Conservation (phyloP, 2,888 invertebrate genomes). For the Torymus auratus region DNA sequence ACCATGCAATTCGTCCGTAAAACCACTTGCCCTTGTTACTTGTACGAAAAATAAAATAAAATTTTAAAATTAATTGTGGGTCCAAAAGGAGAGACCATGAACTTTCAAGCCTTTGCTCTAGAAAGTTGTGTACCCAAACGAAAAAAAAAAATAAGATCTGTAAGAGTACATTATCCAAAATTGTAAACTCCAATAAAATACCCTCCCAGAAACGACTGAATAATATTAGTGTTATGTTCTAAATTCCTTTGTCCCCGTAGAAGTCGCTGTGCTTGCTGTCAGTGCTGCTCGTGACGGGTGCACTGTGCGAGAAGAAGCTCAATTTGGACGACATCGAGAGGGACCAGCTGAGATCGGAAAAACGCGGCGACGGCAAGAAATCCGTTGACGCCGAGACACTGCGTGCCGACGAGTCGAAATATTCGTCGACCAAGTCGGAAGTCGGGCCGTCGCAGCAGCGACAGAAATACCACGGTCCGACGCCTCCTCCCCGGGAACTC, state of each 20-base stretch:
- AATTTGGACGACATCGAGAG: constrained; percentile 86
- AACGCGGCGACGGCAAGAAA: constrained; percentile 1
- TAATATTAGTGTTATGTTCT: no score
- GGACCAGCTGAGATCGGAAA: constrained; percentile 77
- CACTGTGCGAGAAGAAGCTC: constrained; percentile 80
- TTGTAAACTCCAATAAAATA: no score
- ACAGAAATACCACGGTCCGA: constrained; percentile 64
- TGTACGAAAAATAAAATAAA: no score
- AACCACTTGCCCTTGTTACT: no score
- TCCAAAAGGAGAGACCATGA: no score
- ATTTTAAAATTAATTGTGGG: no score
- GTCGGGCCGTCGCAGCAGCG: constrained; percentile 58
- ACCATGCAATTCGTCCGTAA: no score
- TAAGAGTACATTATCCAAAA: no score
- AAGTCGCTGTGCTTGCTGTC: constrained; percentile 64
- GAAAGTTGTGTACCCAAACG: no score
- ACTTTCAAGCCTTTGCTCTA: no score
- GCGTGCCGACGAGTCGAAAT: constrained; percentile 62
- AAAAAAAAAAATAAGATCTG: no score
- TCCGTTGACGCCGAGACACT: constrained; percentile 62
- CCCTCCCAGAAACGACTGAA: no score
- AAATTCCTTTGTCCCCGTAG: constrained; percentile 62
- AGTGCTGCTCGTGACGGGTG: constrained; percentile 66
- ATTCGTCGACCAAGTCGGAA: constrained; percentile 63
- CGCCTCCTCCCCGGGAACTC: constrained; percentile 59